Base-by-base conservation (phyloP, 2,797 vertebrate genomes). In the Botia almorhae region DNA sequence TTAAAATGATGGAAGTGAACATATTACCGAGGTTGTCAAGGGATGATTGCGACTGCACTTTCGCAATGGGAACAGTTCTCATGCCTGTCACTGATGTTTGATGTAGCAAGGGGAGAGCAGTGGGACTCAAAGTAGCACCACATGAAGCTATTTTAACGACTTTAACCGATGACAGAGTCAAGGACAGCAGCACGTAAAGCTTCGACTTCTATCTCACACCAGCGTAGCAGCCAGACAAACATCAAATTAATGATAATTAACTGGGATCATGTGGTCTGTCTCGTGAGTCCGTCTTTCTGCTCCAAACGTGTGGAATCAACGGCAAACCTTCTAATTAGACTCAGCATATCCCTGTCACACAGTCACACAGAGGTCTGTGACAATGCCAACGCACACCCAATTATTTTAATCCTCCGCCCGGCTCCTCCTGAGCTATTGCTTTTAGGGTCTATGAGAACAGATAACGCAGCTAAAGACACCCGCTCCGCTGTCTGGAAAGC, bases 331-430 rank as follows among this genome's bases (percentile, higher is more conserved):
- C 90, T 95, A 95, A 96, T 96, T 95, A 94, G 93, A 93, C 93
- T 12, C 95, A 95, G 95, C 95, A 92, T 86, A 92, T 88, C n/a
- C 53, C 88, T 82, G 88, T 92, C 91, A 90, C 92, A 91, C 78
- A 29, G 63, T 89, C 88, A 92, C 74, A 56, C 86, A 89, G 93
- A 60, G 93, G 93, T 89, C 89, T 92, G 89, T 94, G 93, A 93
- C 90, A 91, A 88, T 94, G 92, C 92, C 91, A 84, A 85, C 50
- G 87, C 91, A 93, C 89, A 90, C 92, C 89, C 90, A 90, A 91
- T 94, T 93, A 90, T 89, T 87, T 90, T 94, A 96, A 96, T 96
- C 94, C 92, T 93, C 90, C 93, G 94, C 95, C 96, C 94, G 2
- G 91, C 92, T 91, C 77, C 21, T 78, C 84, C 74, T 56, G 80